Evolutionary conservation across 1,140 invertebrate species (phyloP).

Genomic region (Leptestheria dahalacensis): DNA sequence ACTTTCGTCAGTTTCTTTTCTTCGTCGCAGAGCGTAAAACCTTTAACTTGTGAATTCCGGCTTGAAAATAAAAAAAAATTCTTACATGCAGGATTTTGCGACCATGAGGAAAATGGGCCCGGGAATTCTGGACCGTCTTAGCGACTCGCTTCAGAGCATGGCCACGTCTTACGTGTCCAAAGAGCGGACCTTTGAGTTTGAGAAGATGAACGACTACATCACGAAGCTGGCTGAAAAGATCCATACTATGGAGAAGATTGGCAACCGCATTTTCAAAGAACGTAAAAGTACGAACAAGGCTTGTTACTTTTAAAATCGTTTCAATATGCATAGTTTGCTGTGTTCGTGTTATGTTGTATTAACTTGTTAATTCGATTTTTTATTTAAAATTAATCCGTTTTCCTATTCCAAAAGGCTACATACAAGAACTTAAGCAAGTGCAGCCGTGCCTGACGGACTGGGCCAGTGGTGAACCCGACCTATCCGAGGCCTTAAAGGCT

Average conservation of each 20-base stretch:
- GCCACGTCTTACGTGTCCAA: slow-evolving; percentile 38
- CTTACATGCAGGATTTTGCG: slow-evolving; percentile 41
- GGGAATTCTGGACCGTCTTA: slow-evolving; percentile 38
- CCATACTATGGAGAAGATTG: slow-evolving; percentile 44
- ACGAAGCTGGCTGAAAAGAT: slow-evolving; percentile 46
- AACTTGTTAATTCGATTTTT: not conserved
- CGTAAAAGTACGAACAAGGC: slow-evolving; percentile 33
- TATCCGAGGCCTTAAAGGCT: slow-evolving; percentile 32
- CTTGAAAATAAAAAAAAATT: slow-evolving; percentile 22
- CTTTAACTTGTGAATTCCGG: not conserved
- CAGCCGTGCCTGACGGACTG: slow-evolving; percentile 39
- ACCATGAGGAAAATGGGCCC: slow-evolving; percentile 44
- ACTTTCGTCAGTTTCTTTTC: slow-evolving; percentile 51
- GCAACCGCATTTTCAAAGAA: slow-evolving; percentile 49
- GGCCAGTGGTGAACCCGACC: slow-evolving; percentile 36
- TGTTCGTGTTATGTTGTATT: no score
- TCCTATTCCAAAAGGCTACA: slow-evolving; percentile 29
- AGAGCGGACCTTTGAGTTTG: slow-evolving; percentile 45
- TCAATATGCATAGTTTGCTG: no score
- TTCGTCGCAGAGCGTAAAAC: slow-evolving; percentile 30
- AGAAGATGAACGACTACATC: slow-evolving; percentile 45
- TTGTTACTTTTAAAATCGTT: not conserved
- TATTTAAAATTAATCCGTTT: not conserved
- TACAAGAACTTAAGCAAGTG: slow-evolving; percentile 36
- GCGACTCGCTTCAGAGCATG: slow-evolving; percentile 43